A percentile compares a stretch with the other conserved stretches of the same genome.
phyloP scores from a whole-genome alignment of 2,888 invertebrate species.

The Trissolcus brochymenae region DNA sequence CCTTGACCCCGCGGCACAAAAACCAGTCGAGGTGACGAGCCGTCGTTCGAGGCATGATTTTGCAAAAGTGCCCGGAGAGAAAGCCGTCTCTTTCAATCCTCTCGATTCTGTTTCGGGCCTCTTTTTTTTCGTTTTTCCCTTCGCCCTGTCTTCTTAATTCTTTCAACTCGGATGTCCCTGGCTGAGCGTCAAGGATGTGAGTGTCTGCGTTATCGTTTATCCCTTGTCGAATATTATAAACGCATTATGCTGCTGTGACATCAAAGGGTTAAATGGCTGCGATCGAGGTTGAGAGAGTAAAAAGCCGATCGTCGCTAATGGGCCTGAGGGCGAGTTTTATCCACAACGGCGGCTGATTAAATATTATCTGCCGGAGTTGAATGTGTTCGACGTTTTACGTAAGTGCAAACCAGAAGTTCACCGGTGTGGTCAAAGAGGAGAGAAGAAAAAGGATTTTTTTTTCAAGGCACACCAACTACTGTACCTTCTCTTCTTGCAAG shows the following conservation, averaged over 20 bases:
- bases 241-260: slow-evolving; percentile 46
- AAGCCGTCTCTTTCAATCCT: slow-evolving; percentile 53
- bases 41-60: slow-evolving; percentile 55
- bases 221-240: slow-evolving; percentile 73
- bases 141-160: slow-evolving; percentile 40
- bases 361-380: background rate
- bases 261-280: slow-evolving; percentile 46
- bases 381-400: background rate
- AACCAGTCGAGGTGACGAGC: slow-evolving; percentile 42
- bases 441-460: background rate
- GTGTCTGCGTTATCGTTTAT: slow-evolving; percentile 62
- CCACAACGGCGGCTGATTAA: background rate
- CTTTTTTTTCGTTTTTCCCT: slow-evolving; percentile 37
- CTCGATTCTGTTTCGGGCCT: slow-evolving; percentile 16
- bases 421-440: background rate
- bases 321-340: background rate
- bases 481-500: slow-evolving; percentile 18
- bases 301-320: slow-evolving; percentile 14
- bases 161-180: slow-evolving; percentile 48
- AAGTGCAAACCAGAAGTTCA: slow-evolving; percentile 6
- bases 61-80: slow-evolving; percentile 57
- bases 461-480: slow-evolving; percentile 9
- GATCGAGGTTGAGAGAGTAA: slow-evolving; percentile 12
- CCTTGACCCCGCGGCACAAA: slow-evolving; percentile 58
- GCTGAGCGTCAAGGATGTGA: slow-evolving; percentile 44